Percentiles rank a stretch among this genome's conserved stretches.
Conservation (phyloP, 2,888 invertebrate genomes). For the Lepidocyrtoides sp. region DNA sequence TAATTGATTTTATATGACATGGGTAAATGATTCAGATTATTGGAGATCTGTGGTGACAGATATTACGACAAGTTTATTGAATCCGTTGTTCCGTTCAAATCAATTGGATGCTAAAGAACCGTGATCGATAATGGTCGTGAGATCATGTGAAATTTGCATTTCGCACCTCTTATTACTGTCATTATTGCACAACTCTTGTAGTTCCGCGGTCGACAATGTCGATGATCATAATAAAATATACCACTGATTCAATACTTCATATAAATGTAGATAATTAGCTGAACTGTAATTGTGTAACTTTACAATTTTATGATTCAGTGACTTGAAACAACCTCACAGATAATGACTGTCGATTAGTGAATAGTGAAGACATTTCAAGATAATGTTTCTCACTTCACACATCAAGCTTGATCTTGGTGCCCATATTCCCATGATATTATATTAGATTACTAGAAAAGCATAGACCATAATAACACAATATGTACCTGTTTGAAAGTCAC, state of each 20-base stretch:
- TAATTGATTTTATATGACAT: constrained; percentile 45
- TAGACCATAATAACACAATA: background rate
- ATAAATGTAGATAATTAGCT: constrained; percentile 45
- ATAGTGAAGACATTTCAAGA: constrained; percentile 43
- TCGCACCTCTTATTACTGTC: constrained; percentile 74
- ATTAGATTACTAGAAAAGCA: no score
- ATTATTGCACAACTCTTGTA: constrained; percentile 6
- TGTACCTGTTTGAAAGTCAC: no score
- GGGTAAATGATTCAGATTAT: constrained; percentile 66
- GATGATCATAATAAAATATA: background rate
- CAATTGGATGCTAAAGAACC: constrained; percentile 45
- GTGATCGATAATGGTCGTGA: constrained; percentile 61
- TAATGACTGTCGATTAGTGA: constrained; percentile 59
- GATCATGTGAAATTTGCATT: constrained; percentile 63
- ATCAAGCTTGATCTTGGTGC: background rate
- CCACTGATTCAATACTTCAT: constrained; percentile 2
- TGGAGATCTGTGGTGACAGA: constrained; percentile 41
- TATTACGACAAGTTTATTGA: constrained; percentile 11
- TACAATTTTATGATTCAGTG: constrained; percentile 71
- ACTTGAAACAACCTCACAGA: constrained; percentile 71
- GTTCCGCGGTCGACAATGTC: constrained; percentile 42
- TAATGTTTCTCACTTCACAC: constrained; percentile 3
- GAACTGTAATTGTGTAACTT: constrained; percentile 45
- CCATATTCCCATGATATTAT: constrained; percentile 33
- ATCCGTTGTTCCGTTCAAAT: constrained; percentile 1